These are phyloP conservation scores for Ataeniobius toweri DNA, from an alignment of 2,797 vertebrate genomes.

Conservation along the genomic window DNA sequence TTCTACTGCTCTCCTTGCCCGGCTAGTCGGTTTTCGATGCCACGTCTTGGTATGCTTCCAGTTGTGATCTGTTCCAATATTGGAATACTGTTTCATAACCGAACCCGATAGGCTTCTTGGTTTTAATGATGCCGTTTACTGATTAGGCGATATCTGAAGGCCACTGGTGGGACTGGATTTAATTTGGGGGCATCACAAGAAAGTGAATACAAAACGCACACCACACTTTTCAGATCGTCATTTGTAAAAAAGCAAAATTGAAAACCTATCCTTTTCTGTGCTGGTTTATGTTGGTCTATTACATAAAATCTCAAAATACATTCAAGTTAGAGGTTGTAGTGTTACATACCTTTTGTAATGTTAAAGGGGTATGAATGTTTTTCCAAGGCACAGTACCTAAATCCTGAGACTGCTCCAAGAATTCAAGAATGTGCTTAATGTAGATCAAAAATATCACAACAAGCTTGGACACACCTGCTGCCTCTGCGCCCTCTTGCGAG, in stretches of 20 bases:
- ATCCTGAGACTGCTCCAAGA: neutral
- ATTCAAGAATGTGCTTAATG: neutral
- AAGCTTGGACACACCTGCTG: constrained; percentile 78
- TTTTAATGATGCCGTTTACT: neutral
- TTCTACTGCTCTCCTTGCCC: neutral
- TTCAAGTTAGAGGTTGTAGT: neutral
- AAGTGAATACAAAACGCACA: too few species aligned
- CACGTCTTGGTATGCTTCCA: neutral
- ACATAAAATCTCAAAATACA: neutral
- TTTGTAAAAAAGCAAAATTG: neutral
- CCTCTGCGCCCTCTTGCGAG: constrained; percentile 93
- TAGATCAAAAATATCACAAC: neutral
- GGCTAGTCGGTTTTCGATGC: neutral
- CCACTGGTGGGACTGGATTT: neutral
- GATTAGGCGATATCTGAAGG: neutral
- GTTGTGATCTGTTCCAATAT: neutral
- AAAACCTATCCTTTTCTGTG: neutral
- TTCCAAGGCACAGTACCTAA: neutral
- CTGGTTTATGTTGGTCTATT: neutral
- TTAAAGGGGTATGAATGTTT: neutral
- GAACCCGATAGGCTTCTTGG: neutral
- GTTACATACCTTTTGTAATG: neutral
- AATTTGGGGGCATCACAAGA: neutral
- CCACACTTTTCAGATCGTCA: neutral
- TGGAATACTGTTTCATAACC: neutral